Conservation (phyloP, 2,797 vertebrate species). For the Leuciscus waleckii region DNA sequence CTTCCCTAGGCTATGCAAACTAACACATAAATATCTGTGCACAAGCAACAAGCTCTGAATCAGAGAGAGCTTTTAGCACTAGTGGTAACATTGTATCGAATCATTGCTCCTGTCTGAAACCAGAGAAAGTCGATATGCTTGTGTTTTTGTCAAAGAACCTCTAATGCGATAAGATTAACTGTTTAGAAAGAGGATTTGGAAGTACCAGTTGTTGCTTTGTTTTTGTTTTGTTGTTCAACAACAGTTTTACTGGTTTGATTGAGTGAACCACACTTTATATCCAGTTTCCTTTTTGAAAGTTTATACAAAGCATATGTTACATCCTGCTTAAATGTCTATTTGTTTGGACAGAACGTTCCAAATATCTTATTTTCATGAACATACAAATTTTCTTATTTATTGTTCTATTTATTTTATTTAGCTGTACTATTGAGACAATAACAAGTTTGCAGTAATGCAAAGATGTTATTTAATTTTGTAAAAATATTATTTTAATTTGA, state of each 20-base stretch:
- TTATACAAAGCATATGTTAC: background rate
- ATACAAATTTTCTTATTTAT: background rate
- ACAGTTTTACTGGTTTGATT: background rate
- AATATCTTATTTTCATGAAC: background rate
- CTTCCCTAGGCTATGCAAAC: slow-evolving; percentile 41
- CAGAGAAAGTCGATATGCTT: background rate
- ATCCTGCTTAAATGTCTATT: background rate
- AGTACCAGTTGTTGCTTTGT: background rate
- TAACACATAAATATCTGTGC: slow-evolving; percentile 44
- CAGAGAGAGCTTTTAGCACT: slow-evolving; percentile 40
- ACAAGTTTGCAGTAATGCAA: background rate
- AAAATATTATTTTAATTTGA: background rate
- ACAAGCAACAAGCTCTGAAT: slow-evolving; percentile 35
- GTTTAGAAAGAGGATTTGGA: slow-evolving; percentile 4
- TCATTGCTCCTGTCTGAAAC: background rate
- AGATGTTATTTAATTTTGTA: slow-evolving; percentile 15
- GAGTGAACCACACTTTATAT: background rate
- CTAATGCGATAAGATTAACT: too few species aligned
- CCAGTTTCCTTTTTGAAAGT: background rate
- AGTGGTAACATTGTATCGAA: slow-evolving; percentile 10
- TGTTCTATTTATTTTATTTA: background rate
- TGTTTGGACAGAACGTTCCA: background rate
- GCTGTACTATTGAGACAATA: too few species aligned
- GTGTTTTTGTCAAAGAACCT: slow-evolving; percentile 18
- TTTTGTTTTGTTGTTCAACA: background rate